Evolutionary conservation across 2,113 vertebrate genomes (phyloP).

Genomic region (Brienomyrus longianalis): DNA sequence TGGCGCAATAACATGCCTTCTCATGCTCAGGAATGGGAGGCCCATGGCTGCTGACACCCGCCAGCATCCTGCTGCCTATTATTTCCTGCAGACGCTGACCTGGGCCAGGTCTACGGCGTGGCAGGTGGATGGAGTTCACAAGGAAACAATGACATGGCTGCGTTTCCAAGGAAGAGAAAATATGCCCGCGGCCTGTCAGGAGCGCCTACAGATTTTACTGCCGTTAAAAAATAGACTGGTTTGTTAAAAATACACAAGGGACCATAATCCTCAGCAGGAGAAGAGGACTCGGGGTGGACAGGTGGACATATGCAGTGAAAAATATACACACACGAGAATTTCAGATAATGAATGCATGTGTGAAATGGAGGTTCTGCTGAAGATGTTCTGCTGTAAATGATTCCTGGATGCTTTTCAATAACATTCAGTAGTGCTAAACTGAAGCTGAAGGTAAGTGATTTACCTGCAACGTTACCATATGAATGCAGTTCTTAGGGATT

Average conservation of each 20-base stretch:
- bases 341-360: not conserved
- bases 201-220: not conserved
- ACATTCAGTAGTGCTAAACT: not conserved
- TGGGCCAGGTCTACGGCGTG: constrained; percentile 59
- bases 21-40: constrained; percentile 77
- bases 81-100: constrained; percentile 73
- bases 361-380: not conserved
- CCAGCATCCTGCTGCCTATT: constrained; percentile 76
- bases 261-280: not conserved
- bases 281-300: not conserved
- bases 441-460: not conserved
- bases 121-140: constrained; percentile 76
- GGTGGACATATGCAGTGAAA: not conserved
- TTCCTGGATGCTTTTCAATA: not conserved
- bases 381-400: not conserved
- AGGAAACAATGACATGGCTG: constrained; percentile 66
- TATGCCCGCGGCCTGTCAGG: constrained; percentile 7
- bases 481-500: not conserved
- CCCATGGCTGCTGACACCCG: constrained; percentile 70
- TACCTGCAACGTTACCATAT: not conserved
- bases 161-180: constrained; percentile 64
- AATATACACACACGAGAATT: not conserved
- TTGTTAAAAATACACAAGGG: not conserved
- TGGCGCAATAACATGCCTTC: constrained; percentile 50
- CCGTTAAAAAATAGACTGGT: not conserved